Percentiles rank a stretch among this genome's conserved stretches.
These are phyloP conservation scores for Tridacna gigas DNA, from an alignment of 2,888 invertebrate species.

Conservation along the genomic window DNA sequence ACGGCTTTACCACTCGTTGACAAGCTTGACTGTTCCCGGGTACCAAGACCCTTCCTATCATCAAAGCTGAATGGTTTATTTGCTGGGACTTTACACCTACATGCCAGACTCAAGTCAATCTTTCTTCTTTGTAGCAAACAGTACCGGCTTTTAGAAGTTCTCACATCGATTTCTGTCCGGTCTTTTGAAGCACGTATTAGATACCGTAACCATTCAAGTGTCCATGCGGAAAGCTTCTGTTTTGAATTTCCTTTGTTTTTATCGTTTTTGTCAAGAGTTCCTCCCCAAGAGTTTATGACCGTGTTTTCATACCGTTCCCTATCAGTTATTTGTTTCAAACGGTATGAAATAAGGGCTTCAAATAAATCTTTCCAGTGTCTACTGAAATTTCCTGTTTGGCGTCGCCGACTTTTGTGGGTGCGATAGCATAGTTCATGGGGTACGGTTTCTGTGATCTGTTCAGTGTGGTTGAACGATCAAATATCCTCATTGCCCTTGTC, in stretches of 20 bases:
- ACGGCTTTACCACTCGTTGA: neutral
- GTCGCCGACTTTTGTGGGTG: slow-evolving; percentile 15
- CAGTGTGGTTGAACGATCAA: neutral
- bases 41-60: neutral
- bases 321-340: neutral
- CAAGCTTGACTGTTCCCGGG: neutral
- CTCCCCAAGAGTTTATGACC: neutral
- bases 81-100: slow-evolving; percentile 11
- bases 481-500: neutral
- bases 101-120: neutral
- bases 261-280: neutral
- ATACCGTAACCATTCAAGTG: slow-evolving; percentile 32
- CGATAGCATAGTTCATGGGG: slow-evolving; percentile 42
- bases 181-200: neutral
- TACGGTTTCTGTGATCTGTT: slow-evolving; percentile 6
- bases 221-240: slow-evolving; percentile 26
- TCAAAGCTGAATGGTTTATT: slow-evolving; percentile 25
- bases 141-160: neutral
- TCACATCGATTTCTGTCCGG: neutral
- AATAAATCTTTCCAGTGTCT: slow-evolving; percentile 45
- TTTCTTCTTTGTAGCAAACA: neutral
- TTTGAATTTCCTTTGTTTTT: neutral
- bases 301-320: slow-evolving; percentile 40
- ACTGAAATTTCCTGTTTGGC: neutral
- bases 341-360: slow-evolving; percentile 47